Conservation (phyloP, 1,140 invertebrate species). For the Lethrus apterus region DNA sequence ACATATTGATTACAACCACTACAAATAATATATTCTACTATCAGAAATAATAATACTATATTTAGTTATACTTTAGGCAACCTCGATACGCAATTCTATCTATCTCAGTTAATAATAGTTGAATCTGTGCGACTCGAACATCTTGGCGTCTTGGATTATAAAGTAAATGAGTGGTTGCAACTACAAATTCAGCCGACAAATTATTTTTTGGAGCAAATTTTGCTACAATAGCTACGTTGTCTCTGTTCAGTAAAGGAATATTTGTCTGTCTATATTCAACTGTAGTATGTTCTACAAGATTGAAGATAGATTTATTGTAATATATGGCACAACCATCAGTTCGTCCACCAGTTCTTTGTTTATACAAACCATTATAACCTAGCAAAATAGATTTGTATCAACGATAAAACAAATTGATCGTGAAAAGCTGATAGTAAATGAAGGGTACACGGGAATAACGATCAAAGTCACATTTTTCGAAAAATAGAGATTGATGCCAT, state of each 20-base stretch:
- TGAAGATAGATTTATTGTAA: constrained; percentile 58
- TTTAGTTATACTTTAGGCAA: neutral
- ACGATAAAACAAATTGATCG: neutral
- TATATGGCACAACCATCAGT: constrained; percentile 81
- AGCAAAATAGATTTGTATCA: constrained; percentile 10
- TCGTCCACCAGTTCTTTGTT: constrained; percentile 60
- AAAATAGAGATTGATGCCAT: too few species aligned
- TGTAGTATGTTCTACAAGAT: constrained; percentile 49
- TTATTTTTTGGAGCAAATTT: constrained; percentile 54
- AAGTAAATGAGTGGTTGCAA: constrained; percentile 91
- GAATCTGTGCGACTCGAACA: constrained; percentile 77
- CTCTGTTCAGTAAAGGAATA: constrained; percentile 61
- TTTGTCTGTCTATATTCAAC: constrained; percentile 54
- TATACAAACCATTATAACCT: constrained; percentile 60
- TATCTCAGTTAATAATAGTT: constrained; percentile 73
- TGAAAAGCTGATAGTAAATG: constrained; percentile 11
- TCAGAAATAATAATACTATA: neutral
- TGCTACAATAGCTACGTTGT: constrained; percentile 80
- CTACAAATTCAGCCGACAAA: constrained; percentile 51
- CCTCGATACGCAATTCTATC: constrained; percentile 60
- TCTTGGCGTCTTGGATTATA: constrained; percentile 86
- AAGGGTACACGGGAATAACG: too few species aligned
- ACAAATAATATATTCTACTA: neutral
- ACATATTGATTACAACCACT: constrained; percentile 44
- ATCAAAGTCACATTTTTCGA: too few species aligned